A percentile compares a stretch with the other conserved stretches of the same genome.
These are phyloP conservation scores for Paramuricea clavata DNA, from an alignment of 92 coral and sea anemone species.

Conservation along the genomic window DNA sequence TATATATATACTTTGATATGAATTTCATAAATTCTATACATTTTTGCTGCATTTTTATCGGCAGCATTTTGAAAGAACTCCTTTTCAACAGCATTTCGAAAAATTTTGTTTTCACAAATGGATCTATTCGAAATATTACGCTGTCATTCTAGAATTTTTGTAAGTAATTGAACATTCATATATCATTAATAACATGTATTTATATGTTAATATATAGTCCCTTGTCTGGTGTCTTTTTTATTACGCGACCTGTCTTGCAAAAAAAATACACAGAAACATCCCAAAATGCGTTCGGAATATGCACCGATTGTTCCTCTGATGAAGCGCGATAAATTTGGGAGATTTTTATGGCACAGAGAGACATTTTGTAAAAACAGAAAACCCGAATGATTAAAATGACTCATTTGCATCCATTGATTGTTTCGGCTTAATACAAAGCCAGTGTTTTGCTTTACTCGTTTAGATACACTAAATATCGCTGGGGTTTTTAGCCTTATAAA, in stretches of 20 bases:
- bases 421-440: neutral
- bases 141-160: neutral
- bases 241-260: neutral
- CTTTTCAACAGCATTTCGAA: no score
- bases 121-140: neutral
- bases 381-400: neutral
- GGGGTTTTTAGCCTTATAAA: neutral
- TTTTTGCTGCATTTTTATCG: neutral
- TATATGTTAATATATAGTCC: neutral
- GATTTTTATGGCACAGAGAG: neutral
- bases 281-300: neutral
- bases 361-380: neutral
- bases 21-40: neutral
- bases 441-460: neutral
- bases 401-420: conserved; percentile 12
- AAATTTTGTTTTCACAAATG: no score
- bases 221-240: conserved; percentile 2
- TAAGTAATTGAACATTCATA: neutral
- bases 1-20: neutral
- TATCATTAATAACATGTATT: neutral
- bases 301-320: neutral
- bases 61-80: neutral
- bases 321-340: neutral
- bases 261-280: neutral
- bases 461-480: neutral